Conservation (phyloP, 2,113 vertebrate species). For the Cyprinodon tularosa region DNA sequence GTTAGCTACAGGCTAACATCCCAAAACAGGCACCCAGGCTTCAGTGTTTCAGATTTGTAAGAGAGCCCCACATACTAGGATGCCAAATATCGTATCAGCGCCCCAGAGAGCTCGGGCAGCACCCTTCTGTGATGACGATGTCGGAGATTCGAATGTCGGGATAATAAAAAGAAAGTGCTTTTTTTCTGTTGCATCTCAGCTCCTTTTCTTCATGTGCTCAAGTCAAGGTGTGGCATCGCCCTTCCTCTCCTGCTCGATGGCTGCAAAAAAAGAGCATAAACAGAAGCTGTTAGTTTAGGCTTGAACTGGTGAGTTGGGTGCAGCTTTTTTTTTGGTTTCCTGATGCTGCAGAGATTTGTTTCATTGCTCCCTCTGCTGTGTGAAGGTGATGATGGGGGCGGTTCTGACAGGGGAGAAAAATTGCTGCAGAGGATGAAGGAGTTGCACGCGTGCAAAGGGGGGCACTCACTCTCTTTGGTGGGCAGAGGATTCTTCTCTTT, state of each 20-base stretch:
- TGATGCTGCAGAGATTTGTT: conserved; percentile 47
- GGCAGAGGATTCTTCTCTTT: conserved; percentile 90
- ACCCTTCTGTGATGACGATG: conserved; percentile 70
- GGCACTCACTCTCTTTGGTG: conserved; percentile 90
- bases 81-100: conserved; percentile 58
- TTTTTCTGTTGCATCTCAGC: conserved; percentile 71
- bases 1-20: conserved; percentile 59
- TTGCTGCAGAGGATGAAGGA: conserved; percentile 25
- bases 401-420: conserved; percentile 37
- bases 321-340: conserved; percentile 26
- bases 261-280: conserved; percentile 69
- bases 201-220: conserved; percentile 60
- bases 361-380: conserved; percentile 33
- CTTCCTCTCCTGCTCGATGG: conserved; percentile 83
- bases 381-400: conserved; percentile 30
- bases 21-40: conserved; percentile 65
- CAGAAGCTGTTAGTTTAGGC: conserved; percentile 6
- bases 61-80: conserved; percentile 47
- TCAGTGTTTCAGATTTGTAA: conserved; percentile 32
- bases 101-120: conserved; percentile 55
- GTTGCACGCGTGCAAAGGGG: neutral
- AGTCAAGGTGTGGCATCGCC: conserved; percentile 81
- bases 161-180: conserved; percentile 78
- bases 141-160: conserved; percentile 69
- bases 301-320: conserved; percentile 1